Percentiles rank a stretch among this genome's conserved stretches.
These are phyloP conservation scores for Phocides pigmalion DNA, from an alignment of 1,140 invertebrate genomes.

Conservation along the genomic window DNA sequence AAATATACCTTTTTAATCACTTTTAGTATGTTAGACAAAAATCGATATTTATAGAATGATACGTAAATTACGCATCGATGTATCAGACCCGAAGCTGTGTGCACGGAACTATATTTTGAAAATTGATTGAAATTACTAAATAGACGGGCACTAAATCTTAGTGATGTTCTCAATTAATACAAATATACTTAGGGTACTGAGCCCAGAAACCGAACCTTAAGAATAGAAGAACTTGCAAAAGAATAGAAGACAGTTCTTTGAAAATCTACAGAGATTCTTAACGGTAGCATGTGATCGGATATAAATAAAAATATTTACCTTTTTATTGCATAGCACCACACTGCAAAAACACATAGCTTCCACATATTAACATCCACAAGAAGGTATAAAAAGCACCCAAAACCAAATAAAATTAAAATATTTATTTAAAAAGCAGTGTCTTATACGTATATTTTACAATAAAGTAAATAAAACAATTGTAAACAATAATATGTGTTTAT, in stretches of 20 bases:
- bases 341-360: background rate
- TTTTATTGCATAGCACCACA: background rate
- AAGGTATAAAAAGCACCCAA: constrained; percentile 34
- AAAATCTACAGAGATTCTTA: background rate
- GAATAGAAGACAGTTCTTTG: background rate
- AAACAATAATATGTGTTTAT: background rate
- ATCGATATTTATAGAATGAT: no score
- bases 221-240: background rate
- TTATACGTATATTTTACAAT: background rate
- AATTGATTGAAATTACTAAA: no score
- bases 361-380: constrained; percentile 21
- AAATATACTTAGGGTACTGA: no score
- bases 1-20: no score
- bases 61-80: no score
- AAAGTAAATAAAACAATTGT: background rate
- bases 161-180: no score
- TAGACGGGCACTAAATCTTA: no score
- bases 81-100: no score
- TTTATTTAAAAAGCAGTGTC: constrained; percentile 35
- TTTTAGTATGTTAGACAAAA: no score
- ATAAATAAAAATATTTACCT: constrained; percentile 12
- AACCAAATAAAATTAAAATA: constrained; percentile 14
- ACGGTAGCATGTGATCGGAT: background rate
- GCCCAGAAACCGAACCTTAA: no score
- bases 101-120: no score